A percentile compares a stretch with the other conserved stretches of the same genome.
phyloP scores from a whole-genome alignment of 2,888 invertebrate species.

The Mantis religiosa region DNA sequence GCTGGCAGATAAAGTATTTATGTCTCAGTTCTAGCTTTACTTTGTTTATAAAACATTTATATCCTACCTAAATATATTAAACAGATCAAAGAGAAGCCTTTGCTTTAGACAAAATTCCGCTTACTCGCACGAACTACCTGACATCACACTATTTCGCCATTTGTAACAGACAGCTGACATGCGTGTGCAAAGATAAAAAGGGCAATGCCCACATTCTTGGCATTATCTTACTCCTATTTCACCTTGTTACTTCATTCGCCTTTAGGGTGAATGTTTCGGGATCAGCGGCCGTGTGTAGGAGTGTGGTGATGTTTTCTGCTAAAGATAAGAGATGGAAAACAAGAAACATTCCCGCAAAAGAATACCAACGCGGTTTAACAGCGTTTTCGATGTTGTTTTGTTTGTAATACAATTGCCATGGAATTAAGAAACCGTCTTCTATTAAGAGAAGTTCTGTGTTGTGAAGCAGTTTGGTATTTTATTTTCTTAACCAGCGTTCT shows the following conservation, averaged over 20 bases:
- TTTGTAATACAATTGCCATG: neutral
- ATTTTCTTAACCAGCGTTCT: neutral
- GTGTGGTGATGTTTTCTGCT: neutral
- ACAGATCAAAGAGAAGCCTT: neutral
- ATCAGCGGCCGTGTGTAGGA: neutral
- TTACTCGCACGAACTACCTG: neutral
- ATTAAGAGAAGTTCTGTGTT: neutral
- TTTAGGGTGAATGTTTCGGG: neutral
- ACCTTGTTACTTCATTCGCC: neutral
- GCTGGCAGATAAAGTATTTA: no score
- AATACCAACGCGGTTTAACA: neutral
- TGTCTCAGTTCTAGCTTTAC: no score
- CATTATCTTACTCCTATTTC: neutral
- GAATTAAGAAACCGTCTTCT: neutral
- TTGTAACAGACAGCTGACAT: neutral
- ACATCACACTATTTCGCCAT: neutral
- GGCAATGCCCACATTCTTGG: neutral
- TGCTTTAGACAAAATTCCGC: neutral
- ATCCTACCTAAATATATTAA: neutral
- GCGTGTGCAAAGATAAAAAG: neutral
- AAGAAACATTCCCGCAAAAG: neutral
- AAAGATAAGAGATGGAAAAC: neutral
- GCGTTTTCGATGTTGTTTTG: neutral
- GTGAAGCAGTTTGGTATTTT: neutral
- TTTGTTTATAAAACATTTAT: no score